Percentiles rank a stretch among this genome's conserved stretches.
These are phyloP conservation scores for Paedocypris micromegethes DNA, from an alignment of 2,797 vertebrate genomes.

Conservation along the genomic window DNA sequence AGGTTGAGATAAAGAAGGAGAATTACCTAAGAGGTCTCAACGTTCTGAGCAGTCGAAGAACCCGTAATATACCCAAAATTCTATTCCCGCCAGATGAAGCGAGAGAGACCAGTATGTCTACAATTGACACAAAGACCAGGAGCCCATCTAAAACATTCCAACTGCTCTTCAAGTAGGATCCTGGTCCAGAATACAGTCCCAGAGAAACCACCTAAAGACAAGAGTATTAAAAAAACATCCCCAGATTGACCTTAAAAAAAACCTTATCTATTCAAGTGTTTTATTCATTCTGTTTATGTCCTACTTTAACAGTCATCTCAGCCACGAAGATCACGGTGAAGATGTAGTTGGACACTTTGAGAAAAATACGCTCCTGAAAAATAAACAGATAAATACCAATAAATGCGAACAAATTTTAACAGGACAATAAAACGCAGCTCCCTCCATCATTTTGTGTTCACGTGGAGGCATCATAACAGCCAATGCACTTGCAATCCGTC, in stretches of 20 bases:
- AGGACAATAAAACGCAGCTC: not conserved
- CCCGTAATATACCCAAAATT: constrained; percentile 88
- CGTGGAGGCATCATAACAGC: no score
- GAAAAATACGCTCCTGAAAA: constrained; percentile 85
- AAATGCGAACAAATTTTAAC: not conserved
- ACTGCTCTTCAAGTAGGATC: constrained; percentile 89
- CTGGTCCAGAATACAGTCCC: constrained; percentile 84
- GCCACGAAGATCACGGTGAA: constrained; percentile 92
- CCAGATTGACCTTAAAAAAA: not conserved
- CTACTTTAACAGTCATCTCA: constrained; percentile 78
- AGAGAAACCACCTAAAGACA: constrained; percentile 77
- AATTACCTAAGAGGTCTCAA: constrained; percentile 86
- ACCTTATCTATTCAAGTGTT: not conserved
- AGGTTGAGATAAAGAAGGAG: not conserved
- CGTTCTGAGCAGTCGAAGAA: constrained; percentile 86
- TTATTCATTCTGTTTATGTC: not conserved
- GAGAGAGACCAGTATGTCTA: constrained; percentile 91
- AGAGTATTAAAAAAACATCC: not conserved
- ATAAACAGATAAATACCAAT: constrained; percentile 24
- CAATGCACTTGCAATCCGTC: no score
- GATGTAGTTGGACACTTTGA: constrained; percentile 91
- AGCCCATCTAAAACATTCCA: constrained; percentile 94
- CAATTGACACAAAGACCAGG: constrained; percentile 90
- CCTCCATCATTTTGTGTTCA: no score
- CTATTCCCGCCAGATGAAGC: constrained; percentile 83